Conservation (phyloP, 2,888 invertebrate species). For the Scaptomyza polygonia region DNA sequence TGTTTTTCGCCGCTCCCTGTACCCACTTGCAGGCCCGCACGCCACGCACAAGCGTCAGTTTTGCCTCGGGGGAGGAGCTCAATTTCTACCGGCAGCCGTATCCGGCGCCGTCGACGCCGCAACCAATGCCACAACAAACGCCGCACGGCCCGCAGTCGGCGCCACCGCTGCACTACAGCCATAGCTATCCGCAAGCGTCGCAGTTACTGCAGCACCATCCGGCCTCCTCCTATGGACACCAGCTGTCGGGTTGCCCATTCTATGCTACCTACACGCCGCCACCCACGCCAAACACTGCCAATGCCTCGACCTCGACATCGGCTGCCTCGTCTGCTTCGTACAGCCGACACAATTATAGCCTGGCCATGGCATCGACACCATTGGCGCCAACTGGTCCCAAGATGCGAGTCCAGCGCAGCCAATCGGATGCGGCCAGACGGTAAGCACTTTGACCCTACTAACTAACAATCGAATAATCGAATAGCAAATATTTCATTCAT, state of each 20-base stretch:
- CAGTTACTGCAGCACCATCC: constrained; percentile 71
- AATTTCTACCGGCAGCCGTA: constrained; percentile 81
- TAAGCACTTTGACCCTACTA: constrained; percentile 54
- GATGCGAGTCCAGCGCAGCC: constrained; percentile 80
- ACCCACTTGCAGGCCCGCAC: constrained; percentile 74
- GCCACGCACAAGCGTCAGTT: constrained; percentile 82
- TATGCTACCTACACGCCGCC: constrained; percentile 81
- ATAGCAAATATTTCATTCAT: background rate
- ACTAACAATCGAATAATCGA: background rate
- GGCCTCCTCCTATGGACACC: constrained; percentile 59
- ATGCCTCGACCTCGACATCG: constrained; percentile 59
- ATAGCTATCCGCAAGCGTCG: constrained; percentile 69
- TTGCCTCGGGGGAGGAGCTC: constrained; percentile 80
- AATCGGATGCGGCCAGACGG: constrained; percentile 83
- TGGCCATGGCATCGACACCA: constrained; percentile 62
- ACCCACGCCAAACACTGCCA: constrained; percentile 80
- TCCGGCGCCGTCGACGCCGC: constrained; percentile 72
- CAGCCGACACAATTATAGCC: constrained; percentile 46
- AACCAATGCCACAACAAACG: constrained; percentile 69
- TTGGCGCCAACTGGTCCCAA: constrained; percentile 62
- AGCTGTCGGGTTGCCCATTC: constrained; percentile 45
- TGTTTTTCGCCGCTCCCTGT: constrained; percentile 83
- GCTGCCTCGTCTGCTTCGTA: constrained; percentile 39
- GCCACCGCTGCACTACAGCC: constrained; percentile 76
- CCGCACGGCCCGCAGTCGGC: constrained; percentile 79